Percentiles rank a stretch among this genome's conserved stretches.
phyloP scores from a whole-genome alignment of 2,888 invertebrate genomes.

The Baronia brevicornis region DNA sequence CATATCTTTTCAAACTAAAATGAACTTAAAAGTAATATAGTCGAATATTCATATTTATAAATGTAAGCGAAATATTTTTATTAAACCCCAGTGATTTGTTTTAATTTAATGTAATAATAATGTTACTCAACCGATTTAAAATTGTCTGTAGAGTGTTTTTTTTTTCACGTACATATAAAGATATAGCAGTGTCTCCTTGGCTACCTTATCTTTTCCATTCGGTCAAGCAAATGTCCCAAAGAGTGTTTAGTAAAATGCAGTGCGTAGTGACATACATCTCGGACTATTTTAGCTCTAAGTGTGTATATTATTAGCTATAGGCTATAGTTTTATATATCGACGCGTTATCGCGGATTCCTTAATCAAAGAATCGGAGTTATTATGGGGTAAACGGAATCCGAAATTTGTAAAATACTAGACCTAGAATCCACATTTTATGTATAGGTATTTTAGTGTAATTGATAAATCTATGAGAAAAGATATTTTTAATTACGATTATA shows the following conservation, averaged over 20 bases:
- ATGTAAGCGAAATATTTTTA: too few species aligned
- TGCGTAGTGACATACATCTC: constrained; percentile 47
- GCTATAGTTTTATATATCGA: constrained; percentile 39
- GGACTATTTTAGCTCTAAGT: constrained; percentile 46
- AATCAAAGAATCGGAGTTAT: too few species aligned
- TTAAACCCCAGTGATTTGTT: too few species aligned
- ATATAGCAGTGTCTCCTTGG: too few species aligned
- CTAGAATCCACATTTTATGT: constrained; percentile 35
- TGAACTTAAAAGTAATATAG: too few species aligned
- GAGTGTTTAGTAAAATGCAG: constrained; percentile 29
- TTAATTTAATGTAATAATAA: too few species aligned
- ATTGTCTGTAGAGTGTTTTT: too few species aligned
- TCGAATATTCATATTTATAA: too few species aligned
- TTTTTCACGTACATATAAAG: too few species aligned
- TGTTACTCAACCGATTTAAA: too few species aligned
- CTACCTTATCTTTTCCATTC: too few species aligned
- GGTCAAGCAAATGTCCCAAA: constrained; percentile 20
- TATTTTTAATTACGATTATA: constrained; percentile 61
- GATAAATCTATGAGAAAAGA: constrained; percentile 51
- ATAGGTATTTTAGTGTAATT: constrained; percentile 44
- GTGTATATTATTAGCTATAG: constrained; percentile 53
- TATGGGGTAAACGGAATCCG: constrained; percentile 26
- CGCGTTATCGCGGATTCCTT: constrained; percentile 15
- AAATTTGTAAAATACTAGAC: constrained; percentile 61
- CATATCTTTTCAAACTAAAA: too few species aligned